These are phyloP conservation scores for Gallinago undulata DNA, from an alignment of 2,113 vertebrate genomes.

Conservation along the genomic window DNA sequence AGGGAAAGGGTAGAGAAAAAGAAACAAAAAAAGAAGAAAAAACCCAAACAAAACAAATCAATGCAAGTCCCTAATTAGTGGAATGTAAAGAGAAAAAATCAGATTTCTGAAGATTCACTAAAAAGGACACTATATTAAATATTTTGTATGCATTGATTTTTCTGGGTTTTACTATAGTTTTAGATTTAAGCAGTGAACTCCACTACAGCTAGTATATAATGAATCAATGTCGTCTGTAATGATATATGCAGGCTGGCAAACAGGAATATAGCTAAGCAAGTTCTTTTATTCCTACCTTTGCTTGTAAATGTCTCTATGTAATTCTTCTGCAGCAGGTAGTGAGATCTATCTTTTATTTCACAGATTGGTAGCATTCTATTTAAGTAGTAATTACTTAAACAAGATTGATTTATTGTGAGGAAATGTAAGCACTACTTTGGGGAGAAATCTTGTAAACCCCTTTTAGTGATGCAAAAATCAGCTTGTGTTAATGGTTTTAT, in stretches of 20 bases:
- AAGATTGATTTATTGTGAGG: not conserved
- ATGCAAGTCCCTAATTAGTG: not conserved
- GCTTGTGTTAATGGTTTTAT: not conserved
- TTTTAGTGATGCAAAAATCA: conserved; percentile 7
- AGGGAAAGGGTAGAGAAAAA: not conserved
- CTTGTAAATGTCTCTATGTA: not conserved
- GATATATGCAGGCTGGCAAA: conserved; percentile 6
- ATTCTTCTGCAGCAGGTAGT: not conserved
- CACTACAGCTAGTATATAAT: not conserved
- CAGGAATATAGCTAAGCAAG: not conserved
- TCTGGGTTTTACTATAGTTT: not conserved
- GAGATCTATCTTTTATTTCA: not conserved
- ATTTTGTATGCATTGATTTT: not conserved
- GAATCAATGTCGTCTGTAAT: conserved; percentile 37
- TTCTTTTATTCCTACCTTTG: not conserved
- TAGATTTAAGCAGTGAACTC: not conserved
- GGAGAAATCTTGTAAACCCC: not conserved
- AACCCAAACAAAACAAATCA: not conserved
- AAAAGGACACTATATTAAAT: not conserved
- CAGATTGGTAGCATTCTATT: not conserved
- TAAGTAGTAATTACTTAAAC: conserved; percentile 15
- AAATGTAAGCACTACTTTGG: not conserved
- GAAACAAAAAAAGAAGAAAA: not conserved
- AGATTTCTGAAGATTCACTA: not conserved
- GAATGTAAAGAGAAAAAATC: not conserved